Conservation (phyloP, 2,113 vertebrate species). For the Tragelaphus strepsiceros region DNA sequence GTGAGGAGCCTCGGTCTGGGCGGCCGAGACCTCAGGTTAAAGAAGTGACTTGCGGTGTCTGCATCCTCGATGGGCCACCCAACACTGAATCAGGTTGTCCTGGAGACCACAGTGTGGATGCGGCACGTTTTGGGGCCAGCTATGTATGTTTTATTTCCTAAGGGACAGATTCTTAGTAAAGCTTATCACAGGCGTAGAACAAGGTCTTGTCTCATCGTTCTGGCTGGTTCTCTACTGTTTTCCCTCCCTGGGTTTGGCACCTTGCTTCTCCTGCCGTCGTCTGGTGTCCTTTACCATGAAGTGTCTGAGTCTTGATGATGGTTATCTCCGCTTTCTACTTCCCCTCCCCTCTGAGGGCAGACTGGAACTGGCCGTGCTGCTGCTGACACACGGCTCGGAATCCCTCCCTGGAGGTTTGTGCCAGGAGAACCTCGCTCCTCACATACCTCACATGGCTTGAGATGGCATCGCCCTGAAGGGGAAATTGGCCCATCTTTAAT, state of each 20-base stretch:
- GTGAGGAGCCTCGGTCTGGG: neutral
- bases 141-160: neutral
- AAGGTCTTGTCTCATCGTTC: neutral
- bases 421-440: neutral
- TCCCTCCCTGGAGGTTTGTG: neutral
- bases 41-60: neutral
- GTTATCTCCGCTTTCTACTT: neutral
- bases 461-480: neutral
- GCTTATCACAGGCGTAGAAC: neutral
- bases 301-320: neutral
- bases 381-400: rapidly evolving
- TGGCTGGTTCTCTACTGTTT: neutral
- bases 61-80: neutral
- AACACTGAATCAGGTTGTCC: neutral
- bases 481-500: neutral
- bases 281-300: neutral
- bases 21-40: neutral
- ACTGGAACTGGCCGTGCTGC: neutral
- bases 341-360: neutral
- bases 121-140: neutral
- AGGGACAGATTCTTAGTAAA: neutral
- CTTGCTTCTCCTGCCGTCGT: neutral
- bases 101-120: neutral
- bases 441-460: neutral
- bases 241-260: neutral